These are phyloP conservation scores for Chloroceryle aenea DNA, from an alignment of 2,113 vertebrate species.

Conservation along the genomic window DNA sequence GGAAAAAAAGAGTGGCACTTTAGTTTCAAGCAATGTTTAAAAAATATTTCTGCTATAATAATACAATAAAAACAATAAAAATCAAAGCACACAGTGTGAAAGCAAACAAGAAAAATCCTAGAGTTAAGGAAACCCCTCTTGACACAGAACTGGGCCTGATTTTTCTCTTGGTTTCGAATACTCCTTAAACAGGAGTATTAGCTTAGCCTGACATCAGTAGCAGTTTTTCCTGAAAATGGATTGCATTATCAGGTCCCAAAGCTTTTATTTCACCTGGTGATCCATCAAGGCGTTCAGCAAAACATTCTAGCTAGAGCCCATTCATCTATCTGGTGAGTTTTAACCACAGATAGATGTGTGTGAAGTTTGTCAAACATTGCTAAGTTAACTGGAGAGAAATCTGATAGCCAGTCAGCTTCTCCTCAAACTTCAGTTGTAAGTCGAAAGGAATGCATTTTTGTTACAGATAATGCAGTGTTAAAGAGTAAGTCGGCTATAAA, in stretches of 20 bases:
- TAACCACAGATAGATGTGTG: not conserved
- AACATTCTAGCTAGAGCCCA: not conserved
- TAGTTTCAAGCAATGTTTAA: not conserved
- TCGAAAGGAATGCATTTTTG: slow-evolving; percentile 34
- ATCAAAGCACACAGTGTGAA: not conserved
- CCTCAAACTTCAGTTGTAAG: slow-evolving; percentile 1
- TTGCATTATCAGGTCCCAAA: not conserved
- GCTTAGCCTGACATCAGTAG: not conserved
- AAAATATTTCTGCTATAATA: slow-evolving; percentile 13
- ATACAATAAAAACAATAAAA: not conserved
- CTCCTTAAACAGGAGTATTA: not conserved
- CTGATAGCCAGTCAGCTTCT: not conserved
- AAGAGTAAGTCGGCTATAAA: slow-evolving; percentile 22
- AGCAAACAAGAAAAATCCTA: not conserved
- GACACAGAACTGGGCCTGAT: rapidly evolving
- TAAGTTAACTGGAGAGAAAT: not conserved
- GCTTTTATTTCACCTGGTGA: not conserved
- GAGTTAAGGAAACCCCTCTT: not conserved
- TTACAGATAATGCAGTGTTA: slow-evolving; percentile 30
- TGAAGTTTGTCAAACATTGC: not conserved
- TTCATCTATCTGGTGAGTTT: not conserved
- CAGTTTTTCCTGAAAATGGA: not conserved
- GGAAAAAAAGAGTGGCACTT: not conserved
- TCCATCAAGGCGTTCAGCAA: not conserved
- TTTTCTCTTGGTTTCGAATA: not conserved